Percentiles rank a stretch among this genome's conserved stretches.
Conservation (phyloP, 1,140 invertebrate genomes). For the Chlorops oryzae region DNA sequence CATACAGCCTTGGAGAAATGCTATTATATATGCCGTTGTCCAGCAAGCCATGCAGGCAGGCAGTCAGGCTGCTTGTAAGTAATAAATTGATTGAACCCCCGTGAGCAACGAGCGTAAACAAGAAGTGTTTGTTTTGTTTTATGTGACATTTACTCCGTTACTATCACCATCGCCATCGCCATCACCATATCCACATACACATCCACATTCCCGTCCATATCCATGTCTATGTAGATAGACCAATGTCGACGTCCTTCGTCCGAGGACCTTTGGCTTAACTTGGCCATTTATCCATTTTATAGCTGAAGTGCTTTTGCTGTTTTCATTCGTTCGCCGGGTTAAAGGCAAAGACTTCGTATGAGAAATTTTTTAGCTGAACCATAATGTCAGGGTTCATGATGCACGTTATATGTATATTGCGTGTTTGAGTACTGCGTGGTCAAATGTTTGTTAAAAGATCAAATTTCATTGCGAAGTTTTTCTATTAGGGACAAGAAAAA, state of each 20-base stretch:
- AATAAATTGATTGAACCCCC: conserved; percentile 40
- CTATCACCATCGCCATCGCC: background rate
- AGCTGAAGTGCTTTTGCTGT: conserved; percentile 39
- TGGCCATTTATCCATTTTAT: conserved; percentile 43
- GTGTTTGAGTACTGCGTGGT: too few species aligned
- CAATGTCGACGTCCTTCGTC: too few species aligned
- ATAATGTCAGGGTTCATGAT: too few species aligned
- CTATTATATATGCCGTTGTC: background rate
- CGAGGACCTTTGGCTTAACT: conserved; percentile 38
- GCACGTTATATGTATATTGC: too few species aligned
- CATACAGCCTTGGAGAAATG: background rate
- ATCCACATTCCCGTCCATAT: background rate
- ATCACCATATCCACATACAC: conserved; percentile 1
- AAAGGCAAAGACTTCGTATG: too few species aligned
- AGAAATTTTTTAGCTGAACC: too few species aligned
- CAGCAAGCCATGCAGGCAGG: background rate
- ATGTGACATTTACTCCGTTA: background rate
- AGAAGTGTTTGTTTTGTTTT: background rate
- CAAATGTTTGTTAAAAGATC: too few species aligned
- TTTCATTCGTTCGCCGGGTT: too few species aligned
- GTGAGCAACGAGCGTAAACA: background rate
- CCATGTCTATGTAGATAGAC: too few species aligned
- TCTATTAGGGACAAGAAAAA: too few species aligned
- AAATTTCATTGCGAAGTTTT: too few species aligned
- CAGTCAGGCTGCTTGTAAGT: conserved; percentile 34